Conservation (phyloP, 30 jellyfish, hydroid and myxozoan genomes). For the Aurelia coerulea region DNA sequence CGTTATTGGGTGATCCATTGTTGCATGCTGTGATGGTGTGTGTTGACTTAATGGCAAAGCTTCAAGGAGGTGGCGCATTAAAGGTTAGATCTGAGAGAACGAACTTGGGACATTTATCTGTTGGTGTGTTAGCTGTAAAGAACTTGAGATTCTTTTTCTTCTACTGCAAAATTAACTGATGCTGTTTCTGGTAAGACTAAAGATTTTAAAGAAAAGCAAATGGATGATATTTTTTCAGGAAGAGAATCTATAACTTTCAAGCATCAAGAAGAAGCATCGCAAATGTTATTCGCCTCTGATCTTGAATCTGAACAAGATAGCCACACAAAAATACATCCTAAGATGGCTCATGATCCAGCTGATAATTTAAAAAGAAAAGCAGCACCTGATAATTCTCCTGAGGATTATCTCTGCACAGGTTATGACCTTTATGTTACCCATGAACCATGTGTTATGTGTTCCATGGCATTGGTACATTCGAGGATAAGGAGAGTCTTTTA, state of each 20-base stretch:
- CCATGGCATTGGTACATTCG: conserved; percentile 95
- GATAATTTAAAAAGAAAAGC: conserved; percentile 18
- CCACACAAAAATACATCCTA: too few relatives aligned
- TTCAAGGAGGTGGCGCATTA: conserved; percentile 88
- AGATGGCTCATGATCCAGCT: background rate
- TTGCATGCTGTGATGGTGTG: conserved; percentile 84
- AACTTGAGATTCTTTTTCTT: too few relatives aligned
- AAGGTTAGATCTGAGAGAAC: background rate
- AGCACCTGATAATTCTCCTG: background rate
- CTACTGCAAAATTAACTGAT: too few relatives aligned
- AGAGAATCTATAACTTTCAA: too few relatives aligned
- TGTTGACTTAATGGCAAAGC: conserved; percentile 79
- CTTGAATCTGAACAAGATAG: too few relatives aligned
- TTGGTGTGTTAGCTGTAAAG: too few relatives aligned
- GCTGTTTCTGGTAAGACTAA: too few relatives aligned
- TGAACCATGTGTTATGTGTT: conserved; percentile 95
- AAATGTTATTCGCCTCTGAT: too few relatives aligned
- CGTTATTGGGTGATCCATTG: conserved; percentile 63
- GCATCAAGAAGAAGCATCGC: too few relatives aligned
- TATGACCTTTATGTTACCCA: conserved; percentile 75
- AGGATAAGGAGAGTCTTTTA: conserved; percentile 87
- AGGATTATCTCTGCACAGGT: conserved; percentile 82
- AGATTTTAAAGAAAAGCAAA: too few relatives aligned
- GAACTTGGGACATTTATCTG: background rate
- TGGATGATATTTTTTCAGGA: too few relatives aligned